These are phyloP conservation scores for Cydia pomonella DNA, from an alignment of 1,140 invertebrate species.

Conservation along the genomic window DNA sequence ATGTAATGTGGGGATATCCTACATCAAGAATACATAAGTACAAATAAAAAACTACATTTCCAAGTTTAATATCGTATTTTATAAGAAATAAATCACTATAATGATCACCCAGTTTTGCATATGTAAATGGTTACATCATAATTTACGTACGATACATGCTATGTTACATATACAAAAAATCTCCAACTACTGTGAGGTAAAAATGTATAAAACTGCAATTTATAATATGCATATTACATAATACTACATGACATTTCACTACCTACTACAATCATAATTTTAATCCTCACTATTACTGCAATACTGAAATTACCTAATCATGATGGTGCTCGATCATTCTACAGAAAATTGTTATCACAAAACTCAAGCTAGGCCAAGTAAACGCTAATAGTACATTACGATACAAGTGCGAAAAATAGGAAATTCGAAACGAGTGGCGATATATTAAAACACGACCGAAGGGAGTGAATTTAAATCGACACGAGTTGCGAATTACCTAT, in stretches of 20 bases:
- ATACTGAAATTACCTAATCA: neutral
- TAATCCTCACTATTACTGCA: neutral
- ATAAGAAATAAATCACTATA: conserved; percentile 31
- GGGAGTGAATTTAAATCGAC: no score
- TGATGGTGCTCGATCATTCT: neutral
- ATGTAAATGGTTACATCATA: conserved; percentile 31
- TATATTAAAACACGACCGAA: no score
- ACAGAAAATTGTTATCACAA: neutral
- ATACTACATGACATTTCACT: conserved; percentile 29
- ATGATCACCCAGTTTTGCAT: conserved; percentile 23
- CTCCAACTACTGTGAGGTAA: conserved; percentile 23
- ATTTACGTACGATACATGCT: conserved; percentile 25
- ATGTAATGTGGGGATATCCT: neutral
- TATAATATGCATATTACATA: conserved; percentile 28
- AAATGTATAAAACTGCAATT: conserved; percentile 33
- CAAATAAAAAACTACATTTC: conserved; percentile 22
- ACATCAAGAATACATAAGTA: neutral
- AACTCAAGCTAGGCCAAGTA: neutral
- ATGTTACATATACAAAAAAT: conserved; percentile 17
- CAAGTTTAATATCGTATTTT: conserved; percentile 31
- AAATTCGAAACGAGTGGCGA: no score
- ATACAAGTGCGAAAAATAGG: no score
- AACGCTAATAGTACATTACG: no score
- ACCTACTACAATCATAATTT: neutral
- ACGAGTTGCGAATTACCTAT: no score